Evolutionary conservation across 35 echinoderm and acorn worm species (phyloP).

Genomic region (Apostichopus parvimensis): DNA sequence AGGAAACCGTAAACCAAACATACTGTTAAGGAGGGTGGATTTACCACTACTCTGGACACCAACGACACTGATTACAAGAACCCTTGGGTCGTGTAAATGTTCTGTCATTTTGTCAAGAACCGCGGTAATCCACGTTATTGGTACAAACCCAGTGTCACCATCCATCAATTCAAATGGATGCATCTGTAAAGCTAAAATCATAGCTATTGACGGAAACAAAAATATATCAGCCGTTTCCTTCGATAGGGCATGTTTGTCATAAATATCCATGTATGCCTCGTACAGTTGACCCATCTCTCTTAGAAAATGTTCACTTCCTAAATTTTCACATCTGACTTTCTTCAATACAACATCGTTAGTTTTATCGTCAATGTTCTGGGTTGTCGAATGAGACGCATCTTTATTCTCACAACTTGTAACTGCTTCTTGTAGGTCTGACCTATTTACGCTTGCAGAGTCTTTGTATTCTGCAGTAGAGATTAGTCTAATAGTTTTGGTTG

Average conservation of each 20-base stretch:
- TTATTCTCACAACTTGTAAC: no score
- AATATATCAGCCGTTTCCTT: background rate
- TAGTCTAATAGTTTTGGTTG: background rate
- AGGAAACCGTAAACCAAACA: background rate
- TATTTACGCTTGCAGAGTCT: background rate
- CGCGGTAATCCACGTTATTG: slow-evolving; percentile 24
- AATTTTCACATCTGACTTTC: background rate
- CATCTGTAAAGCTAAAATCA: background rate
- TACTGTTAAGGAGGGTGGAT: slow-evolving; percentile 39
- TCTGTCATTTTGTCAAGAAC: background rate
- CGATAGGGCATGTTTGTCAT: background rate
- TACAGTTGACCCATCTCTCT: background rate
- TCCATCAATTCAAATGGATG: slow-evolving; percentile 53
- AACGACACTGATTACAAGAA: slow-evolving; percentile 12
- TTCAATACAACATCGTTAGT: background rate
- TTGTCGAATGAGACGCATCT: background rate
- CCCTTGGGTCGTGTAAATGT: background rate
- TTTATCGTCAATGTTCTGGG: background rate
- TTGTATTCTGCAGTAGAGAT: background rate
- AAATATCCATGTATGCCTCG: background rate
- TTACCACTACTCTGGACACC: slow-evolving; percentile 46
- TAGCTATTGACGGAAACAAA: background rate
- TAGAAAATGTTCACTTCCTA: background rate
- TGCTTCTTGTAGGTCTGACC: no score
- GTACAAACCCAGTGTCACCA: slow-evolving; percentile 25